Evolutionary conservation across 2,113 vertebrate genomes (phyloP).

Genomic region (Platichthys flesus): DNA sequence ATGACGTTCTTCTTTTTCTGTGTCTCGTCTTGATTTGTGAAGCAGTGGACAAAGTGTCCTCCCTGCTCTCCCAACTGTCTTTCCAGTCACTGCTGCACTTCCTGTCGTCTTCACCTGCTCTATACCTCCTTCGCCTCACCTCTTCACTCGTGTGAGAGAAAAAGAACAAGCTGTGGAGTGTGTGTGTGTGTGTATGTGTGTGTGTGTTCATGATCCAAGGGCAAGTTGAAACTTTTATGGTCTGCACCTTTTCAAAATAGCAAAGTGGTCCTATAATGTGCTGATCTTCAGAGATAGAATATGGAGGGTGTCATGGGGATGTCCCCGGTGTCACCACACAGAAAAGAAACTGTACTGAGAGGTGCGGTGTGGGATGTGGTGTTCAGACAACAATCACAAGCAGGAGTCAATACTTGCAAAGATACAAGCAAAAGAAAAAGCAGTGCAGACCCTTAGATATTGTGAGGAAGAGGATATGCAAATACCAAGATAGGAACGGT

Average conservation of each 20-base stretch:
- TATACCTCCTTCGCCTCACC: neutral
- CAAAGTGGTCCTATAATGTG: constrained; percentile 7
- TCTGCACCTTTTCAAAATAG: constrained; percentile 35
- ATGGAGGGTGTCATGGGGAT: neutral
- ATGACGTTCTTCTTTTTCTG: constrained; percentile 20
- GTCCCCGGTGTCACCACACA: constrained; percentile 34
- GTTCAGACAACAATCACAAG: constrained; percentile 14
- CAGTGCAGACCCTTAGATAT: neutral
- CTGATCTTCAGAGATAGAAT: neutral
- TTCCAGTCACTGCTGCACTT: constrained; percentile 13
- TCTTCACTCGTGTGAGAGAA: constrained; percentile 5
- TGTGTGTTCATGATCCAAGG: constrained; percentile 34
- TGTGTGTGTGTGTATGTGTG: constrained; percentile 21
- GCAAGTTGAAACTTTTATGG: constrained; percentile 24
- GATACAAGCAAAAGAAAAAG: constrained; percentile 8
- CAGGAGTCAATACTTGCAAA: neutral
- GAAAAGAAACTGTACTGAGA: constrained; percentile 18
- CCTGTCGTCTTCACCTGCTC: constrained; percentile 6
- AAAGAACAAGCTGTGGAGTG: neutral
- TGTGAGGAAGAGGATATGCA: neutral
- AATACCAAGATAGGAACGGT: neutral
- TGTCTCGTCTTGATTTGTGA: constrained; percentile 16
- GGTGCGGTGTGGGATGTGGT: constrained; percentile 9
- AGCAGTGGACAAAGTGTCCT: constrained; percentile 29
- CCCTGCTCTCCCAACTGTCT: constrained; percentile 20